Percentiles rank a stretch among this genome's conserved stretches.
Conservation (phyloP, 2,797 vertebrate species). For the Eulemur rubriventer region DNA sequence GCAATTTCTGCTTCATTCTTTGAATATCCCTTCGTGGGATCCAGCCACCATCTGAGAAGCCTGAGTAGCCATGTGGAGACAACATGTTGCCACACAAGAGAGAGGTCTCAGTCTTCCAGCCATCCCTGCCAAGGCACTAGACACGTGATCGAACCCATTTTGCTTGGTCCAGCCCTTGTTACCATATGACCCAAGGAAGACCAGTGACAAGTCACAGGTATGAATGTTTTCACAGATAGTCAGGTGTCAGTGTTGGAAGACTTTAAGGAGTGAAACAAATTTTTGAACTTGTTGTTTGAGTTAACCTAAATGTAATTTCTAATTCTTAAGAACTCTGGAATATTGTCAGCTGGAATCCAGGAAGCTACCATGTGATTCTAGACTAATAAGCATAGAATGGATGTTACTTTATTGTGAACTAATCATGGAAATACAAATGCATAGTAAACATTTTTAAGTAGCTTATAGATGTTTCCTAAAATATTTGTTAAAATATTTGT, state of each 20-base stretch:
- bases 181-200: not conserved
- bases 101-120: not conserved
- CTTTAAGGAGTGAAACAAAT: not conserved
- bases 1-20: not conserved
- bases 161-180: not conserved
- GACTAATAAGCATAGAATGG: not conserved
- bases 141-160: not conserved
- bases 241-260: not conserved
- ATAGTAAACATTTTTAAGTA: not conserved
- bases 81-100: not conserved
- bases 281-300: not conserved
- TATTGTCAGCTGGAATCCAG: not conserved
- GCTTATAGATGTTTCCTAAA: conserved; percentile 60
- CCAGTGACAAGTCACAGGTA: not conserved
- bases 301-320: not conserved
- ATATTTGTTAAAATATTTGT: conserved; percentile 49
- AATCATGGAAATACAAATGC: conserved; percentile 74
- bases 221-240: not conserved
- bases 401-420: conserved; percentile 42
- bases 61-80: not conserved
- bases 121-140: not conserved
- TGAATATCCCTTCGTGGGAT: not conserved
- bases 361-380: not conserved
- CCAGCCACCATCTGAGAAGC: not conserved
- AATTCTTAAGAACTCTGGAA: not conserved